These are phyloP conservation scores for Epirrhoe tristata DNA, from an alignment of 2,888 invertebrate species.

Conservation along the genomic window DNA sequence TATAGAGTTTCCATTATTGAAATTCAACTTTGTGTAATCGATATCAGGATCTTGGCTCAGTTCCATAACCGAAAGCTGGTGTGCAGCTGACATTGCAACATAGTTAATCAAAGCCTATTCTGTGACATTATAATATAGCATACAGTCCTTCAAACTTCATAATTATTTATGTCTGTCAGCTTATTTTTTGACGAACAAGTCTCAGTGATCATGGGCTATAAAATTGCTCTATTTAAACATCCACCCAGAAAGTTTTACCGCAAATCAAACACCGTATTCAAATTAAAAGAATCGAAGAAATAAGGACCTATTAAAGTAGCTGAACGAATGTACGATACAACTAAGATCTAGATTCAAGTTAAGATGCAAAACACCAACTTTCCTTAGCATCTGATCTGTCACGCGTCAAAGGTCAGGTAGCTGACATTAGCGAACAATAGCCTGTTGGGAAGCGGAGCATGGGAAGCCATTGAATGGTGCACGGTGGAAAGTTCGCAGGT, in stretches of 20 bases:
- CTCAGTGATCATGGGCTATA: too few relatives aligned
- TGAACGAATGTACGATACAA: constrained; percentile 5
- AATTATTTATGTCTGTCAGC: too few relatives aligned
- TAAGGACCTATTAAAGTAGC: not conserved
- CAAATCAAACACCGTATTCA: too few relatives aligned
- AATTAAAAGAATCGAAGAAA: too few relatives aligned
- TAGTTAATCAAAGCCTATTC: not conserved
- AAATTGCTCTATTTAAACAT: too few relatives aligned
- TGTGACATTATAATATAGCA: not conserved
- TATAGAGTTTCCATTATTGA: not conserved
- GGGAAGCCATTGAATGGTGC: constrained; percentile 66
- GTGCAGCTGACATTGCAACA: not conserved
- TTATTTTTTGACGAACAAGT: too few relatives aligned
- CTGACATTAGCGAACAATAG: constrained; percentile 68
- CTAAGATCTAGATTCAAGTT: constrained; percentile 17
- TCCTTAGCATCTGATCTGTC: constrained; percentile 60
- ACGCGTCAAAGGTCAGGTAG: constrained; percentile 69
- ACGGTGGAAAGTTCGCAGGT: constrained; percentile 58
- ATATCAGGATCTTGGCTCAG: constrained; percentile 1
- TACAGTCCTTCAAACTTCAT: too few relatives aligned
- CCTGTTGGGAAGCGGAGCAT: constrained; percentile 74
- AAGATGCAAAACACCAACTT: constrained; percentile 38
- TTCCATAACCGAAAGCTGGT: not conserved
- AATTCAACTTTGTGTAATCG: constrained; percentile 7
- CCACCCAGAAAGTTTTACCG: too few relatives aligned